phyloP scores from a whole-genome alignment of 2,888 invertebrate species.

The Siphlonurus alternatus region DNA sequence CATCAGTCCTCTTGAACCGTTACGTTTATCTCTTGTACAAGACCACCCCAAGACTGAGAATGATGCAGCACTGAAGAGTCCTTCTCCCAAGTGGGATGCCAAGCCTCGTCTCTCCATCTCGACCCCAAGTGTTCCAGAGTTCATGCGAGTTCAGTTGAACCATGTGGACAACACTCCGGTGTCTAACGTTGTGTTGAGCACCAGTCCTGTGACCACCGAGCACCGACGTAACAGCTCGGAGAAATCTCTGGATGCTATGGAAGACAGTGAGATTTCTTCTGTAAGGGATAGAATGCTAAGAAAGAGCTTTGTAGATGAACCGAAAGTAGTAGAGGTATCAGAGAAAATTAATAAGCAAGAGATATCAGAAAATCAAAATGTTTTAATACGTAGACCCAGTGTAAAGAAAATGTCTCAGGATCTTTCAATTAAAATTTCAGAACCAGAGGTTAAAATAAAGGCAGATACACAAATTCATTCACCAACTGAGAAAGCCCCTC shows the following conservation, averaged over 20 bases:
- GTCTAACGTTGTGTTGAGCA: slow-evolving; percentile 38
- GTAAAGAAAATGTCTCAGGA: not conserved
- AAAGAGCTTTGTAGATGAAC: not conserved
- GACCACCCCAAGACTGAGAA: not conserved
- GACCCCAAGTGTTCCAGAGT: slow-evolving; percentile 38
- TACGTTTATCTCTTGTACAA: not conserved
- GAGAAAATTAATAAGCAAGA: not conserved
- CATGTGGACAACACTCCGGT: slow-evolving; percentile 41
- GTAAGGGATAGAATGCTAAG: not conserved
- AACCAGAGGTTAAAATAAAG: not conserved
- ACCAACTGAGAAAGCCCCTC: not conserved
- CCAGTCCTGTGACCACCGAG: not conserved
- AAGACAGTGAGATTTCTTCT: not conserved
- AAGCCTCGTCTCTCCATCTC: slow-evolving; percentile 16
- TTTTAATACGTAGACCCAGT: not conserved
- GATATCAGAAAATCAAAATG: not conserved
- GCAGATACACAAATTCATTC: not conserved
- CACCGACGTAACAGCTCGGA: not conserved
- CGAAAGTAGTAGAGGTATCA: not conserved
- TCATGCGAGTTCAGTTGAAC: slow-evolving; percentile 50
- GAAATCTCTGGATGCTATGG: not conserved
- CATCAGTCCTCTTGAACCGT: not conserved
- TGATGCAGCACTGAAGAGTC: not conserved
- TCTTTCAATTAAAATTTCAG: not conserved
- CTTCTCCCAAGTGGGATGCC: not conserved